Conservation (phyloP, 2,797 vertebrate genomes). For the Threskiornis aethiopicus region DNA sequence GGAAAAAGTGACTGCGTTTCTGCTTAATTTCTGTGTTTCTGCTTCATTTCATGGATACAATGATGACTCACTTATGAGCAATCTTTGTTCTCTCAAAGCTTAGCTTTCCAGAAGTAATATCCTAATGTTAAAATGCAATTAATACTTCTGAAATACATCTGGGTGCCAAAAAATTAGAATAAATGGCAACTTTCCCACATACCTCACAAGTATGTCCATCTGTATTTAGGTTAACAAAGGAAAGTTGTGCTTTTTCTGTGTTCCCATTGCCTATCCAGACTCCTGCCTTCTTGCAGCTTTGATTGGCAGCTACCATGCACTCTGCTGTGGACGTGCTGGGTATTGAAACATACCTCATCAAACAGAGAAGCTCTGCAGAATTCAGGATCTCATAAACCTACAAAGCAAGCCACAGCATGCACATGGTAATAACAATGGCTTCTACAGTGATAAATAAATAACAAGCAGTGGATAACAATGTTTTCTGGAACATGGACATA, state of each 20-base stretch:
- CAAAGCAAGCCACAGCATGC: conserved; percentile 7
- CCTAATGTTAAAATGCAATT: neutral
- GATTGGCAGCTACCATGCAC: conserved; percentile 80
- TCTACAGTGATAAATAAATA: neutral
- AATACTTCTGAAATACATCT: neutral
- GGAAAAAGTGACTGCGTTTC: neutral
- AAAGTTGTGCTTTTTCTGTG: conserved; percentile 80
- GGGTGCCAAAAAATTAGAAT: neutral
- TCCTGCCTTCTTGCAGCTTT: conserved; percentile 56
- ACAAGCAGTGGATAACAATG: neutral
- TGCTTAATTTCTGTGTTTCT: neutral
- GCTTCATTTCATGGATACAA: neutral
- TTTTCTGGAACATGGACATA: neutral
- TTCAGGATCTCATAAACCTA: conserved; percentile 91
- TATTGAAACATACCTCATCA: conserved; percentile 82
- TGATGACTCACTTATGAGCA: neutral
- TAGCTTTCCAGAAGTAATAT: neutral
- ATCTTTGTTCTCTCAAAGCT: neutral
- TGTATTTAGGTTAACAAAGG: conserved; percentile 81
- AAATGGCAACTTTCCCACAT: conserved; percentile 7
- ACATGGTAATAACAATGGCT: neutral
- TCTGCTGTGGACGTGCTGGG: conserved; percentile 76
- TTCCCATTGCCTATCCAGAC: conserved; percentile 90
- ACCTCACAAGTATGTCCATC: conserved; percentile 81
- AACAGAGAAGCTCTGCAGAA: conserved; percentile 87